Evolutionary conservation across 1,140 invertebrate genomes (phyloP), one percentile per base, ranked within the genome.

Genomic region (Leptopilina clavipes): DNA sequence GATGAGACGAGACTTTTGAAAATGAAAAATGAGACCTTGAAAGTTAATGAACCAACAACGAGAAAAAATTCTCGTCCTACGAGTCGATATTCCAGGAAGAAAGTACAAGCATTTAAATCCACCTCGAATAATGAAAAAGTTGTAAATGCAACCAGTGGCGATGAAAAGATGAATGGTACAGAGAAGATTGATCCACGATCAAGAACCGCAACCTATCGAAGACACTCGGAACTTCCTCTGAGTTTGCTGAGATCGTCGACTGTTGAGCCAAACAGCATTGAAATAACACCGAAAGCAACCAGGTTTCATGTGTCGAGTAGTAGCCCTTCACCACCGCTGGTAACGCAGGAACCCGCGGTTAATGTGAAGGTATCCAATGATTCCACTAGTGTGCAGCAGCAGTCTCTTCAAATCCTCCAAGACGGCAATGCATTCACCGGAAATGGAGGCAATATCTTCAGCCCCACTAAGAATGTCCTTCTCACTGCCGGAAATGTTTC

Each of bases 181-280:
- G 78, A 71, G 31, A 83, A 82, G 37, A 17, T 74, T 0, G 86
- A 90, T 17, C 87, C 83, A 18, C 79, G 88, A 37, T 85, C 89
- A 7, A 83, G 89, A 74, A 89, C 89, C 2, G 83, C 89, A 11
- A 90, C 89, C 45, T 90, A 89, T 40, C 83, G 89, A 18, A 83
- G 89, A 6, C 88, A 90, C 43, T 89, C 88, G 7, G 89, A 88
- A 54, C 25, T 81, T 7, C 81, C 85, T 7, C 54, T 72, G 71
- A 76, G 17, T 25, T 81, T 7, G 79, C 72, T 79, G 10, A 73
- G 22, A 31, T 76, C 79, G 14, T 71, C 71, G 25, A 81, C 71
- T 0, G 76, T 56, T 59, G 77, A 74, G 59, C 31, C 77, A 0
- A 17, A 17, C 31, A 83, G 82, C 65, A 76, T 90, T n/a, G 83